phyloP scores from a whole-genome alignment of 2,888 invertebrate species.

The Gordius sp. region DNA sequence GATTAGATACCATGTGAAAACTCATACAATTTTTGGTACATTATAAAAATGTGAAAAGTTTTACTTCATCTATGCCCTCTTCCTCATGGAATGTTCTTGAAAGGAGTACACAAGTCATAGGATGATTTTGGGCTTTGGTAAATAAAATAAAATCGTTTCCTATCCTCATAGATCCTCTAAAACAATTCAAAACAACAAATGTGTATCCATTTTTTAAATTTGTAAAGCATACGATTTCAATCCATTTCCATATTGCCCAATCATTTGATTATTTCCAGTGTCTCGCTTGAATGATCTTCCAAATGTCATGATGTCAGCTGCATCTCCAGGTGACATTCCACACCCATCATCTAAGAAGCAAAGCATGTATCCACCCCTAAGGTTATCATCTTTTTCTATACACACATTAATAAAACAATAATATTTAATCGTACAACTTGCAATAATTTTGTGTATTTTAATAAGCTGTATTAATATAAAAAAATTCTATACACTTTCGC shows the following conservation, averaged over 20 bases:
- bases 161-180: constrained; percentile 31
- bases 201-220: neutral
- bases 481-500: too few relatives aligned
- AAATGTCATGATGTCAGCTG: constrained; percentile 29
- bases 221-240: constrained; percentile 30
- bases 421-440: too few relatives aligned
- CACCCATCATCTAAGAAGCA: constrained; percentile 31
- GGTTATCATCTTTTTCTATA: constrained; percentile 22
- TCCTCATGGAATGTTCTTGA: constrained; percentile 31
- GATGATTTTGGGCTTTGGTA: constrained; percentile 28
- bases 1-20: neutral
- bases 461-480: too few relatives aligned
- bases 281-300: constrained; percentile 28
- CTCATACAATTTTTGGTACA: neutral
- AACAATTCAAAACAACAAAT: constrained; percentile 18
- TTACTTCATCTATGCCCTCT: constrained; percentile 29
- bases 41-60: too few relatives aligned
- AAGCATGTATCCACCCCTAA: constrained; percentile 28
- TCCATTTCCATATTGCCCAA: constrained; percentile 33
- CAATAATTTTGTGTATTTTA: too few relatives aligned
- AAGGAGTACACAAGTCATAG: constrained; percentile 29
- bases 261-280: constrained; percentile 23
- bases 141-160: constrained; percentile 31
- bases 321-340: constrained; percentile 31
- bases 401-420: too few relatives aligned